Conservation (phyloP, 2,113 vertebrate genomes). For the Oncorhynchus masou region DNA sequence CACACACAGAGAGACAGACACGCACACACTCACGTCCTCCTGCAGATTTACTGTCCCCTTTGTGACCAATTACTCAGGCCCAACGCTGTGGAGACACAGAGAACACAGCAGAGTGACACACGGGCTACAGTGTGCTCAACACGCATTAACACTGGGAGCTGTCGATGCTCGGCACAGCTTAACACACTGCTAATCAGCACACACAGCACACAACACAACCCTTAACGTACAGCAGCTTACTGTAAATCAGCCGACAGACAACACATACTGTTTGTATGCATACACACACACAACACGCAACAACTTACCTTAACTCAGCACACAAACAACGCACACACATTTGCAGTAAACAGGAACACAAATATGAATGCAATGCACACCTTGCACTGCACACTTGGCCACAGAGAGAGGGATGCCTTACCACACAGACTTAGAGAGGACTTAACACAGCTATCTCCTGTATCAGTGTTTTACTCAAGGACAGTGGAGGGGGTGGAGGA, state of each 20-base stretch:
- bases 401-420: neutral
- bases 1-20: slow-evolving; percentile 39
- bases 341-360: slow-evolving; percentile 12
- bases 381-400: neutral
- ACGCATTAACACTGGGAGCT: neutral
- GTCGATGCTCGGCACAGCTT: slow-evolving; percentile 48
- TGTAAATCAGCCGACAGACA: neutral
- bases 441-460: slow-evolving; percentile 46
- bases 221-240: neutral
- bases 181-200: slow-evolving; percentile 50
- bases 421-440: slow-evolving; percentile 16
- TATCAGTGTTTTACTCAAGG: slow-evolving; percentile 58
- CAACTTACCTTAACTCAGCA: neutral
- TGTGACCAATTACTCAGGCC: slow-evolving; percentile 74
- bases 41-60: slow-evolving; percentile 72
- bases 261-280: neutral
- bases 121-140: slow-evolving; percentile 47
- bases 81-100: slow-evolving; percentile 58
- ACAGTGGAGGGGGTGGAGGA: slow-evolving; percentile 3
- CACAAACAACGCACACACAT: neutral
- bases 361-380: neutral
- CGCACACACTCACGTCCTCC: slow-evolving; percentile 51
- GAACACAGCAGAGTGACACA: slow-evolving; percentile 50
- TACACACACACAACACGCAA: slow-evolving; percentile 15
- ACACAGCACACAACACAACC: neutral